Evolutionary conservation across 64 coral and sea anemone species (phyloP).

Genomic region (Montipora sp.): DNA sequence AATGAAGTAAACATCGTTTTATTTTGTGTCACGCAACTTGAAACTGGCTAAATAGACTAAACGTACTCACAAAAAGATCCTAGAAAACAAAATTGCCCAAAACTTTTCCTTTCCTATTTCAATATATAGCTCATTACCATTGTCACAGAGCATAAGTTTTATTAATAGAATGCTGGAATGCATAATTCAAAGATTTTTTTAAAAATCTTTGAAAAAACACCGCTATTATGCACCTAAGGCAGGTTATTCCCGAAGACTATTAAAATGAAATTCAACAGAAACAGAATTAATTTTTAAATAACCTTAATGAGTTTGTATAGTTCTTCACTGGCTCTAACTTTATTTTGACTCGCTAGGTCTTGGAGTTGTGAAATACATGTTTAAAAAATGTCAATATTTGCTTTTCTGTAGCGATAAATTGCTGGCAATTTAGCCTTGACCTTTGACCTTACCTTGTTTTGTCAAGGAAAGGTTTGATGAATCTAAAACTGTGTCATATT

Average conservation of each 20-base stretch:
- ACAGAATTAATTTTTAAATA: too few species aligned
- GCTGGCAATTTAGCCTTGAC: too few species aligned
- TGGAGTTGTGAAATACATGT: too few species aligned
- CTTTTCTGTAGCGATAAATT: background rate
- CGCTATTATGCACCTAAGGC: constrained; percentile 6
- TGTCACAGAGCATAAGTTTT: background rate
- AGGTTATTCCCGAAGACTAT: background rate
- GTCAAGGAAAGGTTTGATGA: too few species aligned
- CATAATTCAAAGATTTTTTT: background rate
- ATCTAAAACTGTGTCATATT: background rate
- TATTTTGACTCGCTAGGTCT: background rate
- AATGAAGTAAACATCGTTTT: constrained; percentile 24
- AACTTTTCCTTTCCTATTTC: too few species aligned
- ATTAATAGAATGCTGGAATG: too few species aligned
- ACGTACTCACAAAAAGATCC: too few species aligned
- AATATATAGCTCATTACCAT: background rate
- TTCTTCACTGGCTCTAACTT: background rate
- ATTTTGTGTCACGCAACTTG: background rate
- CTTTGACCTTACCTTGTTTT: too few species aligned
- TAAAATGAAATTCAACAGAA: too few species aligned
- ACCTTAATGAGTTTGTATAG: too few species aligned
- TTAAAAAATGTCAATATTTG: background rate
- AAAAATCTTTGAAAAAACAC: background rate
- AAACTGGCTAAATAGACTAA: background rate
- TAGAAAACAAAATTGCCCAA: too few species aligned